Percentiles rank a stretch among this genome's conserved stretches.
Conservation (phyloP, 2,888 invertebrate genomes). For the Incurvaria masculella region DNA sequence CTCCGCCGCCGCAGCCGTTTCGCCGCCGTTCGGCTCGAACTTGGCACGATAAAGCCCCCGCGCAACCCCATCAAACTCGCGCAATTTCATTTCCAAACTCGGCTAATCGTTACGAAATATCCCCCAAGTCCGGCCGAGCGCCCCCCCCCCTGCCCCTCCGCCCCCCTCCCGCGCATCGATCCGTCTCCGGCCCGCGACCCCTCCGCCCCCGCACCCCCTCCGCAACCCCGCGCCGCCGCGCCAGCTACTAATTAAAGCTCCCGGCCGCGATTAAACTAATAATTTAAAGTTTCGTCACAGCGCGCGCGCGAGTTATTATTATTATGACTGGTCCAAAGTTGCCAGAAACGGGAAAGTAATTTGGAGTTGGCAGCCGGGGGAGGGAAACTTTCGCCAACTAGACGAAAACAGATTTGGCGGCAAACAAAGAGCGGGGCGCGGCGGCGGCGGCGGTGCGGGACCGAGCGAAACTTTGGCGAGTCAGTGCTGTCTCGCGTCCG, state of each 20-base stretch:
- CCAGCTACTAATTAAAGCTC: neutral
- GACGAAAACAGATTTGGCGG: slow-evolving; percentile 51
- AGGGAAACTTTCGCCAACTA: slow-evolving; percentile 40
- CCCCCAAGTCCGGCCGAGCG: no score
- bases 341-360: slow-evolving; percentile 50
- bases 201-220: slow-evolving; percentile 6
- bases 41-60: no score
- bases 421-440: slow-evolving; percentile 32
- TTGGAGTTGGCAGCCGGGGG: slow-evolving; percentile 26
- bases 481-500: neutral
- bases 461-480: neutral
- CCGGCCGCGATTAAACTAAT: slow-evolving; percentile 48
- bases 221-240: slow-evolving; percentile 16
- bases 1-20: no score
- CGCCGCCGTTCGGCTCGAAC: no score
- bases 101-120: no score
- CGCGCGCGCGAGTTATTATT: slow-evolving; percentile 48
- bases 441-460: slow-evolving; percentile 17
- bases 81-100: no score
- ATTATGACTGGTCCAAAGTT: slow-evolving; percentile 38
- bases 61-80: no score
- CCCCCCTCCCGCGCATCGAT: neutral
- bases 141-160: no score
- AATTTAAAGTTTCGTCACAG: slow-evolving; percentile 52
- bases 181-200: neutral